These are phyloP conservation scores for Nasalis larvatus DNA, from an alignment of 2,113 vertebrate genomes.

Conservation along the genomic window DNA sequence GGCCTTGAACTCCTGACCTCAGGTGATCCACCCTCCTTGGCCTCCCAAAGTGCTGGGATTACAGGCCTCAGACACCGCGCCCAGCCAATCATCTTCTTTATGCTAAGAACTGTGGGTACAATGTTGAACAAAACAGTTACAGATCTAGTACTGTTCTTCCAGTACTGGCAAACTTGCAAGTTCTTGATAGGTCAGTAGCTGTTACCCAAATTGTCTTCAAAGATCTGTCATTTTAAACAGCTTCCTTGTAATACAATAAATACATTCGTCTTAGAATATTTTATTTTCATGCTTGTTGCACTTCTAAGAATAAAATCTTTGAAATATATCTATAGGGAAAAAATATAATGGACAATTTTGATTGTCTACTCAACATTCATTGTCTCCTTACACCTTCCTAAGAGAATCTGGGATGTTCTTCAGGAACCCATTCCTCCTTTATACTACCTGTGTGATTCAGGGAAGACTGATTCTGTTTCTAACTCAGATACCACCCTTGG, in stretches of 20 bases:
- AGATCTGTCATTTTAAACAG: background rate
- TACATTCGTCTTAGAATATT: background rate
- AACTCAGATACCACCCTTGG: background rate
- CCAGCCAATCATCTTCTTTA: background rate
- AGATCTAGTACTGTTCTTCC: background rate
- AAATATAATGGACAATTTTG: background rate
- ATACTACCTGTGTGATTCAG: background rate
- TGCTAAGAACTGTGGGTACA: background rate
- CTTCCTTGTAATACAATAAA: background rate
- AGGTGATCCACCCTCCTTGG: no score
- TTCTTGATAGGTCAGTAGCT: background rate
- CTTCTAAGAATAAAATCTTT: background rate
- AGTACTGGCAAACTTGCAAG: background rate
- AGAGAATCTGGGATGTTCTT: background rate
- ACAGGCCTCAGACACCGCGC: no score
- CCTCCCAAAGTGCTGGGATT: no score
- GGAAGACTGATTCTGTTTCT: background rate
- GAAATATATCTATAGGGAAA: background rate
- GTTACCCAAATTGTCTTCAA: background rate
- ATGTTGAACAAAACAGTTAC: background rate
- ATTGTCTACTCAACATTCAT: background rate
- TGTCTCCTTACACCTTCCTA: background rate
- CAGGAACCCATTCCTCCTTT: background rate
- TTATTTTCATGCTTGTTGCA: background rate
- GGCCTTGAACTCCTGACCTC: no score